Evolutionary conservation across 2,797 vertebrate species (phyloP), one percentile per base, ranked within the genome.

Genomic region (Oreochromis mossambicus): DNA sequence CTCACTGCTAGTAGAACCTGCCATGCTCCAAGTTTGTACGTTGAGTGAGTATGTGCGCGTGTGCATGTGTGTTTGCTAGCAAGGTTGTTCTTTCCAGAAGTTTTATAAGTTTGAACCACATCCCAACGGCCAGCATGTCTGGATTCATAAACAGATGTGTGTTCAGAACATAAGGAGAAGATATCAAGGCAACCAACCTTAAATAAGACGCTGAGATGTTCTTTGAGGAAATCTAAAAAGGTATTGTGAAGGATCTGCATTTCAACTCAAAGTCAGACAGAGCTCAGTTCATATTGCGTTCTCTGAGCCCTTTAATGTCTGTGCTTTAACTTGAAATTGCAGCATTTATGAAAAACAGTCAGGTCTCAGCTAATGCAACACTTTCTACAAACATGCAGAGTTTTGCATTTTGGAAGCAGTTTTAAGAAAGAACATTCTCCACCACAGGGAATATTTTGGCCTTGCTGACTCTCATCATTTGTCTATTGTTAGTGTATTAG

Each of bases 71-170:
- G 76, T 80, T 68, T 86, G 78, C 55, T 56, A 55, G 68, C 3
- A 21, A 55, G 63, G 73, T 79, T 73, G 86, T 87, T 81, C 82
- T 83, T 87, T 93, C 87, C 88, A 94, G 83, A 88, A 14, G 73
- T 88, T 94, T 92, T 92, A 92, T 87, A 85, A 92, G 85, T 92
- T 93, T 94, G 90, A 91, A 91, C 43, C 81, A 77, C 63, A 13
- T 87, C 52, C 26, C 54, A 80, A 36, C 84, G 89, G 89, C 85
- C 88, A 7, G 41, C 66, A 70, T 46, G 66, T 46, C 66, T 70
- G 41, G 8, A 70, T 46, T 70, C 66, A 70, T 26, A 46, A 70
- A 46, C 66, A 94, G 85, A 93, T 91, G 89, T 89, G 86, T 83
- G 84, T 86, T 91, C 82, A 88, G 81, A 91, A 91, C 92, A 93